phyloP scores from a whole-genome alignment of 2,113 vertebrate species.

The Lepus americanus region DNA sequence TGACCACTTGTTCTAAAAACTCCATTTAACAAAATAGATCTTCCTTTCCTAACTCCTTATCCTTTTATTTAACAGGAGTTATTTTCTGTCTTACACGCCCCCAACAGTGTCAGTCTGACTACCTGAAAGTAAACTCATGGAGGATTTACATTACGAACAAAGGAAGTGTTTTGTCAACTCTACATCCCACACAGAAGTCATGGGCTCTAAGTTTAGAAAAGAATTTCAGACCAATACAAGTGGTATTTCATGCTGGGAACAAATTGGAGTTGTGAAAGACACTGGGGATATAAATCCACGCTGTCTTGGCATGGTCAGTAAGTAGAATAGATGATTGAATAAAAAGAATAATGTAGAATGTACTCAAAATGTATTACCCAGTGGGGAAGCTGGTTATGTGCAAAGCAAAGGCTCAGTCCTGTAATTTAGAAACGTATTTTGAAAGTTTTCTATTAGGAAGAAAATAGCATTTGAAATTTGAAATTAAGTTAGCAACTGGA shows the following conservation, averaged over 20 bases:
- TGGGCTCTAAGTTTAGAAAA: constrained; percentile 72
- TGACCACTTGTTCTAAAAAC: constrained; percentile 60
- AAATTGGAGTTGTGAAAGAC: constrained; percentile 63
- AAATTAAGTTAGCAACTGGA: constrained; percentile 16
- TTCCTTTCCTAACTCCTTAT: not conserved
- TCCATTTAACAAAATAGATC: constrained; percentile 59
- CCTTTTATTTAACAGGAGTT: constrained; percentile 67
- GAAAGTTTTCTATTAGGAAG: constrained; percentile 51
- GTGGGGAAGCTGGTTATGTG: not conserved
- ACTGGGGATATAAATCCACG: not conserved
- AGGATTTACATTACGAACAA: constrained; percentile 71
- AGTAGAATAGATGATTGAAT: not conserved
- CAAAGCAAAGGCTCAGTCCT: constrained; percentile 31
- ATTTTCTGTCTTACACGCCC: constrained; percentile 66
- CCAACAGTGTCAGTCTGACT: constrained; percentile 46
- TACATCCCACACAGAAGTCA: constrained; percentile 64
- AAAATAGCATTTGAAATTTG: constrained; percentile 42
- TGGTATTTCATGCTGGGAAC: constrained; percentile 48
- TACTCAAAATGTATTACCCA: not conserved
- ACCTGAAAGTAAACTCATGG: constrained; percentile 58
- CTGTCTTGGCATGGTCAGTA: constrained; percentile 1
- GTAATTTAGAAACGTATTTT: constrained; percentile 60
- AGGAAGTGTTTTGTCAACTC: constrained; percentile 75
- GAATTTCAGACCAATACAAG: constrained; percentile 60
- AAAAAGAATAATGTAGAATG: constrained; percentile 27